These are phyloP conservation scores for Monochamus saltuarius DNA, from an alignment of 1,140 invertebrate species.

Conservation along the genomic window DNA sequence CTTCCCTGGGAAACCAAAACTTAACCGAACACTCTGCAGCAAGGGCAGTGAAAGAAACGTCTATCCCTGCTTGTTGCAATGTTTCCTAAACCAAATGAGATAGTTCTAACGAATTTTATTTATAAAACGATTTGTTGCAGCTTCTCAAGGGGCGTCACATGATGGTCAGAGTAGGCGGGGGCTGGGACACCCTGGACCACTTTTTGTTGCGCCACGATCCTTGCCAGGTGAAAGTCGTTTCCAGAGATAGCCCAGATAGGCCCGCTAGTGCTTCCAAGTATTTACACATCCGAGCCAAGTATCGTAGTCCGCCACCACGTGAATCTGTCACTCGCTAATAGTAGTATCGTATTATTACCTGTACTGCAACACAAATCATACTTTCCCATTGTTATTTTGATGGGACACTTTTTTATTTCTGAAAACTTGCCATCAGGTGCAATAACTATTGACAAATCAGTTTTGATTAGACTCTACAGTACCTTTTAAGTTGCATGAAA, in stretches of 20 bases:
- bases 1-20: no score
- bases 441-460: no score
- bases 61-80: no score
- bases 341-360: no score
- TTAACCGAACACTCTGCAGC: no score
- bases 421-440: no score
- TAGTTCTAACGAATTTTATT: background rate
- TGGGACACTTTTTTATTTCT: no score
- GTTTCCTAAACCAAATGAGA: background rate
- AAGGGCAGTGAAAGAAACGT: no score
- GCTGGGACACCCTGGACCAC: constrained; percentile 91
- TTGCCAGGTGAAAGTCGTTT: constrained; percentile 75
- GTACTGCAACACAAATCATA: no score
- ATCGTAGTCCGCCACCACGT: constrained; percentile 64
- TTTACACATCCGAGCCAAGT: constrained; percentile 72
- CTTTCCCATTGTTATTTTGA: no score
- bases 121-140: constrained; percentile 61
- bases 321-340: constrained; percentile 41
- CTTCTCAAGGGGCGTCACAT: constrained; percentile 82
- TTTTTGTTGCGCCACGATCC: constrained; percentile 89
- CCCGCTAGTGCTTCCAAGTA: constrained; percentile 58
- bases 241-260: constrained; percentile 53
- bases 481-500: no score
- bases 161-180: constrained; percentile 92
- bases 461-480: no score